Conservation (phyloP, 2,888 invertebrate genomes). For the Diarsia rubi region DNA sequence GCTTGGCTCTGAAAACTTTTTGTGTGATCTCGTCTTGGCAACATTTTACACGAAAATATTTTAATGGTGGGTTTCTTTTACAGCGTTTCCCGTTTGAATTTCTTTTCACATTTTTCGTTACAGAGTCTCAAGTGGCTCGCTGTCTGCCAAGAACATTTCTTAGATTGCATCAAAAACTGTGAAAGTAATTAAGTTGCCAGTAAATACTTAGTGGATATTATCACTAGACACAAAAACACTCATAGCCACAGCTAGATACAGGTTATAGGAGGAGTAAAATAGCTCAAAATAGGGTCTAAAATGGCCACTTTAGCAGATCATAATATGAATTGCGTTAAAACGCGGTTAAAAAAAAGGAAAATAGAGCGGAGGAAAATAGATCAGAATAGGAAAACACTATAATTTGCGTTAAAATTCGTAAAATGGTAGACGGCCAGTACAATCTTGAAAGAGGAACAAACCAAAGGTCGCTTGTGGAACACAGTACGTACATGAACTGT, state of each 20-base stretch:
- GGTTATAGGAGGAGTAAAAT: not conserved
- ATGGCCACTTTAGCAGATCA: not conserved
- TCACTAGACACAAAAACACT: not conserved
- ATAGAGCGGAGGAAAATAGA: too few relatives aligned
- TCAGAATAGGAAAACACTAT: too few relatives aligned
- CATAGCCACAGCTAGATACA: not conserved
- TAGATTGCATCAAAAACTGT: not conserved
- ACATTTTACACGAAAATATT: too few relatives aligned
- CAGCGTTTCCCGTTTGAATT: not conserved
- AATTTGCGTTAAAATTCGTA: too few relatives aligned
- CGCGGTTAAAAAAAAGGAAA: too few relatives aligned
- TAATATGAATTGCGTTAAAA: too few relatives aligned
- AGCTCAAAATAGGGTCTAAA: too few relatives aligned
- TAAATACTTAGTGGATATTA: not conserved
- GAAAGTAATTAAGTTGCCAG: not conserved
- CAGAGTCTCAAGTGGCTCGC: not conserved
- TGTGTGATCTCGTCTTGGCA: too few relatives aligned
- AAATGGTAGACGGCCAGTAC: too few relatives aligned
- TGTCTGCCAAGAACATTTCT: not conserved
- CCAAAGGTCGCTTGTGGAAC: constrained; percentile 46
- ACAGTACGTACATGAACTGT: constrained; percentile 26
- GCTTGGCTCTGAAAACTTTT: too few relatives aligned
- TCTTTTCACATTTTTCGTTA: not conserved
- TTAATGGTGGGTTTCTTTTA: not conserved
- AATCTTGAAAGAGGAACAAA: not conserved